Conservation (phyloP, 1,140 invertebrate species). For the Tyrophagus putrescentiae region DNA sequence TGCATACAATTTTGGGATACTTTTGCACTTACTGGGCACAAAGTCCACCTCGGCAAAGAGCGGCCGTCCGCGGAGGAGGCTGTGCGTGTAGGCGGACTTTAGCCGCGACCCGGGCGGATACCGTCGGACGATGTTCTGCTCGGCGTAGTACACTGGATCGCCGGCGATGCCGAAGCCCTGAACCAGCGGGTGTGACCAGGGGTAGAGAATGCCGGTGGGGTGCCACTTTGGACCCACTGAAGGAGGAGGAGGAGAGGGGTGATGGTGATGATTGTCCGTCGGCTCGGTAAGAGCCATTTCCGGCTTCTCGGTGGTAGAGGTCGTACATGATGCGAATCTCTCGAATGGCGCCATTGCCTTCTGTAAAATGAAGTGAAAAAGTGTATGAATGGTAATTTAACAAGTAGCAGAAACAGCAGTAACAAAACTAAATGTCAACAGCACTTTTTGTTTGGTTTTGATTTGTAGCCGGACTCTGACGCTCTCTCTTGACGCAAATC, state of each 20-base stretch:
- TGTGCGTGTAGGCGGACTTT: neutral
- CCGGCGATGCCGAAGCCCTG: no score
- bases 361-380: slow-evolving; percentile 1
- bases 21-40: neutral
- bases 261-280: no score
- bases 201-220: neutral
- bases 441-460: no score
- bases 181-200: no score
- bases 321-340: neutral
- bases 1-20: neutral
- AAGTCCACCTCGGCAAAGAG: neutral
- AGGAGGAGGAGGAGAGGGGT: no score
- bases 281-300: no score
- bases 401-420: neutral
- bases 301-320: no score
- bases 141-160: neutral
- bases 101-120: neutral
- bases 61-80: neutral
- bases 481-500: no score
- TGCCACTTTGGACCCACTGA: neutral
- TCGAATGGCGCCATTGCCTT: neutral
- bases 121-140: neutral
- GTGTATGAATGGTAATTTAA: neutral
- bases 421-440: neutral
- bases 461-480: no score